Conservation (phyloP, 2,888 invertebrate genomes). For the Lysandra bellargus region DNA sequence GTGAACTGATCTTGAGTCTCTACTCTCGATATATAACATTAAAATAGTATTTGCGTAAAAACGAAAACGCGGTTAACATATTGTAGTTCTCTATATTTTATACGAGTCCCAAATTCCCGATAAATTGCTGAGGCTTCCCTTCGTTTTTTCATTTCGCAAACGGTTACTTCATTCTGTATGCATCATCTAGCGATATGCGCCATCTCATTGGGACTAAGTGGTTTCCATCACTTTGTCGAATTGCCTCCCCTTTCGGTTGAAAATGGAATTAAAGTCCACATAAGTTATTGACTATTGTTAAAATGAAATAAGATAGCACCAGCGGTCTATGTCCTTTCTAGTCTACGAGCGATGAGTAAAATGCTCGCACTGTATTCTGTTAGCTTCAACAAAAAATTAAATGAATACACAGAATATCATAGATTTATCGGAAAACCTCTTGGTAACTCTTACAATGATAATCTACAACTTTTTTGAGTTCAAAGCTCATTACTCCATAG, state of each 20-base stretch:
- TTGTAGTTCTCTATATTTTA: neutral
- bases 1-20: too few relatives aligned
- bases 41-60: neutral
- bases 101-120: neutral
- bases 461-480: too few relatives aligned
- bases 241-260: neutral
- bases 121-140: neutral
- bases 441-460: too few relatives aligned
- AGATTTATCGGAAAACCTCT: too few relatives aligned
- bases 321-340: too few relatives aligned
- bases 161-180: conserved; percentile 7
- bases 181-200: neutral
- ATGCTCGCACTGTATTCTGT: too few relatives aligned
- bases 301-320: too few relatives aligned
- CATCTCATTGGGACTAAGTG: neutral
- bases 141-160: conserved; percentile 1
- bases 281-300: neutral
- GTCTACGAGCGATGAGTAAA: too few relatives aligned
- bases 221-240: neutral
- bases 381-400: too few relatives aligned
- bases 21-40: too few relatives aligned
- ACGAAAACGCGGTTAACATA: neutral
- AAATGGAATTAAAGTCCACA: neutral
- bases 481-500: too few relatives aligned
- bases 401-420: too few relatives aligned